Evolutionary conservation across 2,888 invertebrate species (phyloP).

Genomic region (Podotricha telesiphe): DNA sequence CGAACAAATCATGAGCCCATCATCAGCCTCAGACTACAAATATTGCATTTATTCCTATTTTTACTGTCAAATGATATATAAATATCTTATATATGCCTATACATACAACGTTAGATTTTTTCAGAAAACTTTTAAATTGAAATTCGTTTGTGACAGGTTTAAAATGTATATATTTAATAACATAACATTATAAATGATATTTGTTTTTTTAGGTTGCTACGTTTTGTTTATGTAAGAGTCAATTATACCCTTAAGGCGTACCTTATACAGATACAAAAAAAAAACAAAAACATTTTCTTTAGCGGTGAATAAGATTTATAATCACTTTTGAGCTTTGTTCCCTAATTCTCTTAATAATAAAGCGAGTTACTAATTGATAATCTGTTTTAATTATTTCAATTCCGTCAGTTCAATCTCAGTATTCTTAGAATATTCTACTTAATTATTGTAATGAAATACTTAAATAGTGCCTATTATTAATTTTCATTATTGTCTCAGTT

Average conservation of each 20-base stretch:
- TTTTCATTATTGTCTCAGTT: background rate
- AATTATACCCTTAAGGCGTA: slow-evolving; percentile 1
- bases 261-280: slow-evolving; percentile 13
- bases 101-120: too few relatives aligned
- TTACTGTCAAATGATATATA: too few relatives aligned
- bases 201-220: background rate
- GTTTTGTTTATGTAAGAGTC: background rate
- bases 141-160: too few relatives aligned
- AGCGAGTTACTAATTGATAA: slow-evolving; percentile 24
- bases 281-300: slow-evolving; percentile 14
- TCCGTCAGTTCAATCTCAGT: background rate
- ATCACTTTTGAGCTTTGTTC: slow-evolving; percentile 21
- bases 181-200: background rate
- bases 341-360: slow-evolving; percentile 28
- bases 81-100: too few relatives aligned
- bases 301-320: slow-evolving; percentile 26
- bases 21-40: too few relatives aligned
- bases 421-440: slow-evolving; percentile 3
- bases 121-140: too few relatives aligned
- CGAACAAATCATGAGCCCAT: too few relatives aligned
- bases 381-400: slow-evolving; percentile 32
- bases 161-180: too few relatives aligned
- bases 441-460: background rate
- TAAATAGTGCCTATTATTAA: background rate
- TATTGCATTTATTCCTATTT: too few relatives aligned